Evolutionary conservation across 1,140 invertebrate species (phyloP).

Genomic region (Matsumurasca onukii): DNA sequence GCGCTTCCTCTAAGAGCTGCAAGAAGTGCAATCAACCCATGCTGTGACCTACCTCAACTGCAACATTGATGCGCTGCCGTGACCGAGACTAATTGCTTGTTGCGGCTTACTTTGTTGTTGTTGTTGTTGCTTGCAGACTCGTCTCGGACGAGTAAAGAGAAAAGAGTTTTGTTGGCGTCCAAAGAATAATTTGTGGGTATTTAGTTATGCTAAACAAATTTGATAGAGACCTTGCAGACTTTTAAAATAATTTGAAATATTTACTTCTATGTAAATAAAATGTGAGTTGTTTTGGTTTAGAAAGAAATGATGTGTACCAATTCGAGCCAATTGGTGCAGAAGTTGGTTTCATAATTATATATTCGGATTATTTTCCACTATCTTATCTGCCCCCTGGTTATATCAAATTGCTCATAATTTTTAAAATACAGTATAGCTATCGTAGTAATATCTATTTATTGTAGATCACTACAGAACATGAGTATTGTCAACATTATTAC

Average conservation of each 20-base stretch:
- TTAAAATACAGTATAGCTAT: background rate
- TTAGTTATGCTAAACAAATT: background rate
- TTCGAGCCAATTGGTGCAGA: background rate
- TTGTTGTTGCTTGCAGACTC: too few relatives aligned
- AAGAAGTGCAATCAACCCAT: too few relatives aligned
- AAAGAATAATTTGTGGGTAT: background rate
- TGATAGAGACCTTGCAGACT: background rate
- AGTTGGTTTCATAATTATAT: background rate
- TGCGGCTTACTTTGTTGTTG: background rate
- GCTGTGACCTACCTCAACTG: too few relatives aligned
- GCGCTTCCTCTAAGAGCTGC: too few relatives aligned
- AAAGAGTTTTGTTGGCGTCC: background rate
- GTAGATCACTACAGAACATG: too few relatives aligned
- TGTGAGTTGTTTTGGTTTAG: background rate
- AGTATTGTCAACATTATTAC: too few relatives aligned
- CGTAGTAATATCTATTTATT: background rate
- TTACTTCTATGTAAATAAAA: background rate
- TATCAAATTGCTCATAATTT: background rate
- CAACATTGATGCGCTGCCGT: too few relatives aligned
- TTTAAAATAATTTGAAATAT: background rate
- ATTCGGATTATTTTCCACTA: background rate
- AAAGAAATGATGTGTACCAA: background rate
- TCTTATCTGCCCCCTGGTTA: background rate
- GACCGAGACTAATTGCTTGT: background rate
- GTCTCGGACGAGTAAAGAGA: too few relatives aligned